A percentile compares a stretch with the other conserved stretches of the same genome.
These are phyloP conservation scores for Microctenopoma stevenorrisi DNA, from an alignment of 2,797 vertebrate genomes.

Conservation along the genomic window DNA sequence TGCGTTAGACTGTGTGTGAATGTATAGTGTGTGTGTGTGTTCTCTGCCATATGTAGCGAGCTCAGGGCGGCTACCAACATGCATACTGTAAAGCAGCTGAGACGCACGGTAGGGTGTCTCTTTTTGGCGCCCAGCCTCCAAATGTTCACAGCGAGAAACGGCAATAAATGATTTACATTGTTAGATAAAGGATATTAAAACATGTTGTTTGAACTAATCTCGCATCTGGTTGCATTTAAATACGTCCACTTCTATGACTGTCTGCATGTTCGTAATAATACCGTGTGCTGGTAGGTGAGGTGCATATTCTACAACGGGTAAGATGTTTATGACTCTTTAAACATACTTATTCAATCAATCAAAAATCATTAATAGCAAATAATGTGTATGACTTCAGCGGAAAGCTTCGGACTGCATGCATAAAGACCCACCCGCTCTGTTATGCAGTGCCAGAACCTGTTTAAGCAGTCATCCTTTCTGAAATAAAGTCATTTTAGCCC, in stretches of 20 bases:
- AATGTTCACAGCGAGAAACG: constrained; percentile 30
- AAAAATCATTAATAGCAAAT: constrained; percentile 25
- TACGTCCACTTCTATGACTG: no score
- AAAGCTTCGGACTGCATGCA: constrained; percentile 1
- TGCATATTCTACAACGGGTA: not conserved
- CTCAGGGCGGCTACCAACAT: constrained; percentile 28
- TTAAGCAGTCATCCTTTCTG: constrained; percentile 59
- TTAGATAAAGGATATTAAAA: constrained; percentile 19
- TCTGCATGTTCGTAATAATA: not conserved
- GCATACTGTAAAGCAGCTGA: constrained; percentile 46
- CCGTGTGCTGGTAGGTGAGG: not conserved
- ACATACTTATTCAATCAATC: constrained; percentile 23
- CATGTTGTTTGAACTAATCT: not conserved
- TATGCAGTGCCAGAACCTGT: constrained; percentile 43
- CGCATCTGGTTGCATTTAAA: not conserved
- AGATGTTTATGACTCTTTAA: constrained; percentile 9
- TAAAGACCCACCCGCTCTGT: constrained; percentile 40
- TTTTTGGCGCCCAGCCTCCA: constrained; percentile 17
- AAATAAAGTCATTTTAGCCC: constrained; percentile 63
- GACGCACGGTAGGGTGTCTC: constrained; percentile 33
- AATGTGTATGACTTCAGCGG: constrained; percentile 14
- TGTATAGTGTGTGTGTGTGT: constrained; percentile 18
- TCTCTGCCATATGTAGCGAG: constrained; percentile 28
- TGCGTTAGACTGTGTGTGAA: constrained; percentile 30
- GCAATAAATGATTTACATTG: constrained; percentile 10